Evolutionary conservation across 2,888 invertebrate genomes (phyloP).

Genomic region (Lissocephala sabroskyi): DNA sequence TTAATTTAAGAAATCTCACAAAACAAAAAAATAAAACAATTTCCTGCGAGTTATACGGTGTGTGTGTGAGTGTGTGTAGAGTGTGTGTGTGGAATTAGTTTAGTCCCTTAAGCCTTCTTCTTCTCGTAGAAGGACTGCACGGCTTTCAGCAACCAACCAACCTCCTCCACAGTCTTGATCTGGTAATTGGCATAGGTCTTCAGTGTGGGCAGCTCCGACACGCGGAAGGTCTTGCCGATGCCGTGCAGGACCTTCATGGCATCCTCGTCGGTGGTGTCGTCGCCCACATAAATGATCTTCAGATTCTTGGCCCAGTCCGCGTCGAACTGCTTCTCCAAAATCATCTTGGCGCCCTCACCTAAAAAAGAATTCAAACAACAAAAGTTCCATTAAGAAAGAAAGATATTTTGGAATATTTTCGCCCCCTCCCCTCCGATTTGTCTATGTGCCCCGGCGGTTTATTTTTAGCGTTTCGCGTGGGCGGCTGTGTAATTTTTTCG

Average conservation of each 20-base stretch:
- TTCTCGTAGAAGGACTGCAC: constrained; percentile 73
- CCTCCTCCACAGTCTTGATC: constrained; percentile 82
- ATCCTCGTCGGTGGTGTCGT: constrained; percentile 91
- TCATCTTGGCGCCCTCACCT: constrained; percentile 82
- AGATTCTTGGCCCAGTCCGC: constrained; percentile 85
- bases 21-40: constrained; percentile 20
- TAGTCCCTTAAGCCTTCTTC: constrained; percentile 65
- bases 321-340: constrained; percentile 82
- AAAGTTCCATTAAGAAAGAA: background rate
- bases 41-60: background rate
- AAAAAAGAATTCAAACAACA: constrained; percentile 6
- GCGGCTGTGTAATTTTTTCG: constrained; percentile 32
- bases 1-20: too few species aligned
- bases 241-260: constrained; percentile 82
- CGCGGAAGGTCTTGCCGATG: constrained; percentile 82
- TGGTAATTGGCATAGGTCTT: constrained; percentile 82
- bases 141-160: constrained; percentile 82
- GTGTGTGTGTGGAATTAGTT: constrained; percentile 52
- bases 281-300: constrained; percentile 88
- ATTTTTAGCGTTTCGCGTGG: constrained; percentile 51
- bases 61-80: constrained; percentile 8
- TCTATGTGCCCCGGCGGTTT: constrained; percentile 14
- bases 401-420: constrained; percentile 9
- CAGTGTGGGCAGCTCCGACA: constrained; percentile 80
- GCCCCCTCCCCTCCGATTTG: constrained; percentile 5